Percentiles rank a stretch among this genome's conserved stretches.
phyloP scores from a whole-genome alignment of 37 sponge, comb jelly and placozoan genomes.

The Amphimedon queenslandica region DNA sequence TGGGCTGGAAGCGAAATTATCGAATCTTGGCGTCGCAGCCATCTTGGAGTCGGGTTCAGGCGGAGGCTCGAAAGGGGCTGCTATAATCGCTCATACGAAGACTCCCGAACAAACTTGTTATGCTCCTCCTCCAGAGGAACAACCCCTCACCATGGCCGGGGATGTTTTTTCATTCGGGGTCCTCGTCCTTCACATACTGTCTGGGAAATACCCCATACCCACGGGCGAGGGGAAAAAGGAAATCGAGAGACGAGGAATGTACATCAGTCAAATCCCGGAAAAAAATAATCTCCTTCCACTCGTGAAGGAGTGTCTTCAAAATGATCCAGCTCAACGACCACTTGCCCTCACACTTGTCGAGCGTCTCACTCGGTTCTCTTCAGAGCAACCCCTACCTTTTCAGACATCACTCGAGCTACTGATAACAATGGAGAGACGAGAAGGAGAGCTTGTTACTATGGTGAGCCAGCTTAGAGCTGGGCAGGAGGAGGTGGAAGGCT shows the following conservation, averaged over 20 bases:
- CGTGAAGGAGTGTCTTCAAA: slow-evolving; percentile 34
- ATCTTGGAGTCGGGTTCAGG: background rate
- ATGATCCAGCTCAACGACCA: slow-evolving; percentile 31
- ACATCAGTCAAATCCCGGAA: slow-evolving; percentile 21
- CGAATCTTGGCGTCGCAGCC: background rate
- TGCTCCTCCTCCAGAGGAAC: background rate
- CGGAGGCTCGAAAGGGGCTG: no score
- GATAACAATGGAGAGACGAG: slow-evolving; percentile 22
- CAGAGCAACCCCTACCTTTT: background rate
- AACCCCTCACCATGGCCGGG: background rate
- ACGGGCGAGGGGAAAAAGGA: slow-evolving; percentile 13
- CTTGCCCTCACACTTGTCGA: background rate
- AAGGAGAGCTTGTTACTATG: slow-evolving; percentile 35
- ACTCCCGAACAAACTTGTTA: background rate
- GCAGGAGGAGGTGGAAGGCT: slow-evolving; percentile 24
- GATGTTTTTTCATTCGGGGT: slow-evolving; percentile 42
- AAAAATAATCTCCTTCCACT: slow-evolving; percentile 36
- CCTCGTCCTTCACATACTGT: slow-evolving; percentile 30
- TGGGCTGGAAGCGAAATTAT: background rate
- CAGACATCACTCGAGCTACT: background rate
- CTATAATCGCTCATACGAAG: background rate
- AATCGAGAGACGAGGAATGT: slow-evolving; percentile 19
- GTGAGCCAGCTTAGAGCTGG: slow-evolving; percentile 24
- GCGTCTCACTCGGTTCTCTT: background rate
- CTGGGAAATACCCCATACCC: slow-evolving; percentile 43